Evolutionary conservation across 2,113 vertebrate genomes (phyloP), one percentile per base, ranked within the genome.

Genomic region (Gobius niger): DNA sequence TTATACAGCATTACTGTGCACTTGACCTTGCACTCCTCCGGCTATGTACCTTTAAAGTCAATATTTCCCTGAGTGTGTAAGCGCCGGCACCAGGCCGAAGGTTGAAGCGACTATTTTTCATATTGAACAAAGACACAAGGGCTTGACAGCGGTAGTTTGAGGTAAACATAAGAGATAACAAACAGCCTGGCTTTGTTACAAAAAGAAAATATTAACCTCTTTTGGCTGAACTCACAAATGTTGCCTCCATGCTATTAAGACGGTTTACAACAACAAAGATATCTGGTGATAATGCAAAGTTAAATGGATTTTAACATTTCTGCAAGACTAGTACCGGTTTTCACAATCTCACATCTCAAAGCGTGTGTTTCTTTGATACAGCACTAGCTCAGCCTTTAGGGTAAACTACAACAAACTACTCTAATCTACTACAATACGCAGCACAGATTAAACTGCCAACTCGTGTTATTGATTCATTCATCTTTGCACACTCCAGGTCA

Each of bases 11-110:
- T 7, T 0, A 18, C 68, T 5, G 51, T 40, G 40, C 11, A 50
- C 47, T 46, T 76, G 12, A 51, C 65, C 74, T 62, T 2, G 6
- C 42, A 64, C 9, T 16, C 50, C 0, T 18, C 2, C 3, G 52
- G 52, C 42, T 62, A 9, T 47, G 57, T 62, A 72, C 54, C 70
- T 65, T 63, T 65, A 66, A 69, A 41, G 76, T 76, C 61, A 83
- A 78, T 68, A 70, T 68, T 67, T 14, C 14, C 15, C 65, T 69
- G 14, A 57, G 47, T 49, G 49, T 11, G 19, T 4, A 56, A 49
- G 49, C 3, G 56, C 69, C 3, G 41, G 72, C 10, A 9, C 50
- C 6, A 0, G 75, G 44, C 52, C 67, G 62, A 76, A 75, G 67
- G 77, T 76, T 56, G 42, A 16, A 46, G 41, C 51, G 56, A 14